Evolutionary conservation across 2,797 vertebrate species (phyloP).

Genomic region (Enteromius radiatus): DNA sequence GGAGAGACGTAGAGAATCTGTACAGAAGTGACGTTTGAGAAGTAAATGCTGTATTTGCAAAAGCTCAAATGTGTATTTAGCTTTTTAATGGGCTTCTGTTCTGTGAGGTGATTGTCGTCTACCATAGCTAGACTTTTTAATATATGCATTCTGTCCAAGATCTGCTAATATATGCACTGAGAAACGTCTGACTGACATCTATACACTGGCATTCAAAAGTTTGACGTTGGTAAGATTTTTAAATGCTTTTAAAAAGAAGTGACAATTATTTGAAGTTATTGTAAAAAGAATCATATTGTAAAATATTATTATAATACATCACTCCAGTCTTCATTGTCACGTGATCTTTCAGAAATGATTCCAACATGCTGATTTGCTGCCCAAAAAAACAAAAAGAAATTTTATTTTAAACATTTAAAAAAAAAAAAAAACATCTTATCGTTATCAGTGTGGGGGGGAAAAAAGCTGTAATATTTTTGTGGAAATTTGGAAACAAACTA

Average conservation of each 20-base stretch:
- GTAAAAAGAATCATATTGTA: neutral
- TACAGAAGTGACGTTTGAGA: neutral
- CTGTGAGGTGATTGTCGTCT: neutral
- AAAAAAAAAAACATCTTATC: neutral
- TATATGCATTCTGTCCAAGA: neutral
- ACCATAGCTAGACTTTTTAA: neutral
- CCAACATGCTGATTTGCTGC: neutral
- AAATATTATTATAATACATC: neutral
- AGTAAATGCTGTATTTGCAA: constrained; percentile 11
- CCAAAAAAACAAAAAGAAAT: no score
- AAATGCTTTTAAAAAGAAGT: neutral
- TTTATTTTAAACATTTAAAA: no score
- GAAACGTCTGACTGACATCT: neutral
- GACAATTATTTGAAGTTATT: neutral
- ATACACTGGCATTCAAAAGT: neutral
- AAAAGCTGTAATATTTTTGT: neutral
- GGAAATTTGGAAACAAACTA: neutral
- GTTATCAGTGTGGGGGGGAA: neutral
- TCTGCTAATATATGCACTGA: no score
- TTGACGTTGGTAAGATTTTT: neutral
- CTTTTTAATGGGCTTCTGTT: neutral
- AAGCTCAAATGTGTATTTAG: constrained; percentile 19
- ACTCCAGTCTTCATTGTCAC: neutral
- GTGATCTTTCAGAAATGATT: neutral
- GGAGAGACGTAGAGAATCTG: neutral